These are phyloP conservation scores for Nipponacmea schrenckii DNA, from an alignment of 2,888 invertebrate genomes.

Conservation along the genomic window DNA sequence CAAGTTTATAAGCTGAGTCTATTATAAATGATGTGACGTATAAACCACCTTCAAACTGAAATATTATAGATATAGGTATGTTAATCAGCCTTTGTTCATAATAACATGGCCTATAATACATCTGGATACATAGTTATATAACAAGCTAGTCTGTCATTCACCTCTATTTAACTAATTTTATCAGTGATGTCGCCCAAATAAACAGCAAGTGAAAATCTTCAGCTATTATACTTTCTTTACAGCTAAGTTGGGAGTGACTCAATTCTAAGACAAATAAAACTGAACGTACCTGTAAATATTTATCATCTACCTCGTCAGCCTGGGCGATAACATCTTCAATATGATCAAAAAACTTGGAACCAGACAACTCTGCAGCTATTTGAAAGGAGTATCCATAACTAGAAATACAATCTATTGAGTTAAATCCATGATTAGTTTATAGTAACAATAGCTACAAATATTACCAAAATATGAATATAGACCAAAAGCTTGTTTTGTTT, in stretches of 20 bases:
- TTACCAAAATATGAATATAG: background rate
- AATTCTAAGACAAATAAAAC: too few species aligned
- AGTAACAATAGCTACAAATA: background rate
- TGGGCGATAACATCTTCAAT: conserved; percentile 93
- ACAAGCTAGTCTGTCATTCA: too few species aligned
- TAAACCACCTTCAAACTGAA: conserved; percentile 83
- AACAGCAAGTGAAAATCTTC: too few species aligned
- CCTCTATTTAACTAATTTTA: too few species aligned
- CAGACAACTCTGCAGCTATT: conserved; percentile 80
- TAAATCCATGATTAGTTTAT: background rate
- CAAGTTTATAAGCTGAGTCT: conserved; percentile 75
- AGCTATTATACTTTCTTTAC: too few species aligned
- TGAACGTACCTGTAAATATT: conserved; percentile 72
- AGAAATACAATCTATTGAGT: too few species aligned
- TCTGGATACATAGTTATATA: too few species aligned
- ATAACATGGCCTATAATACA: too few species aligned
- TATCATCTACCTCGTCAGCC: conserved; percentile 93
- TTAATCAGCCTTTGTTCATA: too few species aligned
- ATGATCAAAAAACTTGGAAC: conserved; percentile 74
- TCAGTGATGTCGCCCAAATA: too few species aligned
- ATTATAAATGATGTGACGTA: conserved; percentile 72
- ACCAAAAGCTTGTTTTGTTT: background rate
- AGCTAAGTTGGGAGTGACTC: too few species aligned
- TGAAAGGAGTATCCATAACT: conserved; percentile 88
- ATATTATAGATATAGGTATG: conserved; percentile 16